A percentile compares a stretch with the other conserved stretches of the same genome.
Conservation (phyloP, 2,797 vertebrate genomes). For the Schizopygopsis malacanthus region DNA sequence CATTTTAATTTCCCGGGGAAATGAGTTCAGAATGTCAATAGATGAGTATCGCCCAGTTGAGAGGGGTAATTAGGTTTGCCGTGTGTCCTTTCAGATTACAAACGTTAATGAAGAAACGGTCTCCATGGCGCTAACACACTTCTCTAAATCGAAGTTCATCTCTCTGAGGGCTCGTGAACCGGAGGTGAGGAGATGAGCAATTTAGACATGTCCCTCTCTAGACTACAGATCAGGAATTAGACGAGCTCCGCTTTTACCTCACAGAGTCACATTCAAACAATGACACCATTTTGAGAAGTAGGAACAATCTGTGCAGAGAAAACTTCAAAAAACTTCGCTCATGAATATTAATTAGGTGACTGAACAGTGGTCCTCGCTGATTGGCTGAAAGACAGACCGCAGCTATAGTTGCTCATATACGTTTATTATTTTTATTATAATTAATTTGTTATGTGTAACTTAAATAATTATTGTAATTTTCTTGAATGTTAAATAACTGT, state of each 20-base stretch:
- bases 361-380: background rate
- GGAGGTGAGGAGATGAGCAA: constrained; percentile 68
- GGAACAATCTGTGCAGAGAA: background rate
- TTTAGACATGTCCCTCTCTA: constrained; percentile 36
- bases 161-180: constrained; percentile 61
- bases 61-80: constrained; percentile 77
- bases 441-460: background rate
- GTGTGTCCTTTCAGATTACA: constrained; percentile 72
- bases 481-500: background rate
- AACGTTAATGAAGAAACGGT: constrained; percentile 75
- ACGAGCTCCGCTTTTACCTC: background rate
- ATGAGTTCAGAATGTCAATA: constrained; percentile 73
- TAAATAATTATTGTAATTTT: background rate
- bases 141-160: constrained; percentile 68
- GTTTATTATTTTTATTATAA: background rate
- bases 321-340: constrained; percentile 18
- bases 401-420: background rate
- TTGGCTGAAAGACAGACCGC: background rate
- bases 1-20: constrained; percentile 70
- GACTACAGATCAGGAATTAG: constrained; percentile 35
- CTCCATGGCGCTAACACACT: constrained; percentile 67
- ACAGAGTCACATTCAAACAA: background rate
- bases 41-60: constrained; percentile 73
- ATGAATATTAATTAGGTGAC: constrained; percentile 24
- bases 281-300: constrained; percentile 25